phyloP scores from a whole-genome alignment of 2,797 vertebrate species.

The Lophura swinhoii region DNA sequence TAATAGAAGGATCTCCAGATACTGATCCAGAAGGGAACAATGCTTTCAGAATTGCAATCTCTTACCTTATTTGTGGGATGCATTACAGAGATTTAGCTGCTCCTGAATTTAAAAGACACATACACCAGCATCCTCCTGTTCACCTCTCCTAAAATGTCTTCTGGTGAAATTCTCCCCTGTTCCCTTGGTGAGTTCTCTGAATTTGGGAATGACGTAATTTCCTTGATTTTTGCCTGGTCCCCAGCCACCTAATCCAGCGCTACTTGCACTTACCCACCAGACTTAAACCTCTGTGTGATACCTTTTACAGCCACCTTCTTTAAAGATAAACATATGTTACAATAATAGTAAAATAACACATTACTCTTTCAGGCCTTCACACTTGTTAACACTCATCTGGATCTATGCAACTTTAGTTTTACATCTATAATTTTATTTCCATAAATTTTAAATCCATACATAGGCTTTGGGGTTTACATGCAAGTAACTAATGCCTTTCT shows the following conservation, averaged over 20 bases:
- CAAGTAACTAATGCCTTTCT: conserved; percentile 50
- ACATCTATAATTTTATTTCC: conserved; percentile 66
- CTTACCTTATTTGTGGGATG: background rate
- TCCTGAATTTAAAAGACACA: background rate
- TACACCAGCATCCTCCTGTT: background rate
- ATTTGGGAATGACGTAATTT: background rate
- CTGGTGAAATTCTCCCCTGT: background rate
- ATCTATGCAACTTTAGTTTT: conserved; percentile 63
- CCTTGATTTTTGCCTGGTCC: conserved; percentile 21
- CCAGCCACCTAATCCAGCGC: conserved; percentile 47
- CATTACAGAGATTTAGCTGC: background rate
- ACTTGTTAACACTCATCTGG: conserved; percentile 71
- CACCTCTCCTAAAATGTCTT: background rate
- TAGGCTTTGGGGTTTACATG: conserved; percentile 17
- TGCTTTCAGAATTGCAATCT: background rate
- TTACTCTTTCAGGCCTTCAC: conserved; percentile 38
- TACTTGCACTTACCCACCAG: conserved; percentile 62
- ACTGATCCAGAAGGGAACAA: rapidly evolving
- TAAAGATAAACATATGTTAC: conserved; percentile 74
- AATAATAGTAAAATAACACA: conserved; percentile 66
- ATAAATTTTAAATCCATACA: conserved; percentile 62
- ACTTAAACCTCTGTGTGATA: conserved; percentile 27
- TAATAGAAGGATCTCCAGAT: background rate
- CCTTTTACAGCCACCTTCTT: conserved; percentile 56
- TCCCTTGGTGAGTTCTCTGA: conserved; percentile 14